Evolutionary conservation across 2,113 vertebrate species (phyloP).

Genomic region (Macquaria australasica): DNA sequence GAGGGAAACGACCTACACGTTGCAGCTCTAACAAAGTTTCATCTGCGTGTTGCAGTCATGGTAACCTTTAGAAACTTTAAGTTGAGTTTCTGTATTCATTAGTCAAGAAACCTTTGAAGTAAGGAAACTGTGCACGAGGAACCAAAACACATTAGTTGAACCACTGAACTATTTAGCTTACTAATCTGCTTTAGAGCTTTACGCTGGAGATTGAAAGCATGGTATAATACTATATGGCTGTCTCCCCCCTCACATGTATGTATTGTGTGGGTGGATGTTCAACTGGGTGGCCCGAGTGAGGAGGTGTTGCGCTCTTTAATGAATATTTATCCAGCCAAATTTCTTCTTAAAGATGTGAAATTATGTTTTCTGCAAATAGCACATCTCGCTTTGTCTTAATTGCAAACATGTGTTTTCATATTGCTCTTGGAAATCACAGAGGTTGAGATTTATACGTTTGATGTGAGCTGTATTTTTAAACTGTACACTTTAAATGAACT

Average conservation of each 20-base stretch:
- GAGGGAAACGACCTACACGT: neutral
- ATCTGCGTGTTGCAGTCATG: neutral
- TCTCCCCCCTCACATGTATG: slow-evolving; percentile 12
- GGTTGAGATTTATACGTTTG: slow-evolving; percentile 16
- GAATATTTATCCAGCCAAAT: slow-evolving; percentile 48
- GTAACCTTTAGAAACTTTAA: neutral
- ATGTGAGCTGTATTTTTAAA: slow-evolving; percentile 47
- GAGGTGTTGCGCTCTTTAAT: slow-evolving; percentile 47
- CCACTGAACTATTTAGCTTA: slow-evolving; percentile 42
- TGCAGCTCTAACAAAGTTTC: neutral
- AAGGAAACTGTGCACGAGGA: slow-evolving; percentile 37
- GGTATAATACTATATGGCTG: neutral
- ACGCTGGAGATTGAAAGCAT: slow-evolving; percentile 36
- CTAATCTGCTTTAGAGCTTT: slow-evolving; percentile 67
- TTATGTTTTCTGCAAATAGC: slow-evolving; percentile 58
- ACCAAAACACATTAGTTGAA: slow-evolving; percentile 59
- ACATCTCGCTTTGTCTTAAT: slow-evolving; percentile 37
- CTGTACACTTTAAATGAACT: slow-evolving; percentile 53
- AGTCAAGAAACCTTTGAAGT: slow-evolving; percentile 57
- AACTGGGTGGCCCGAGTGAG: slow-evolving; percentile 43
- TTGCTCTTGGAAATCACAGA: slow-evolving; percentile 34
- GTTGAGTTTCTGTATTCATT: slow-evolving; percentile 21
- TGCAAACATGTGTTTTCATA: slow-evolving; percentile 51
- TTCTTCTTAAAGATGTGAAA: slow-evolving; percentile 45
- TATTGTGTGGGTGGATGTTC: neutral